These are phyloP conservation scores for Phallusia fumigata DNA, from an alignment of 23 tunicate species.

Conservation along the genomic window DNA sequence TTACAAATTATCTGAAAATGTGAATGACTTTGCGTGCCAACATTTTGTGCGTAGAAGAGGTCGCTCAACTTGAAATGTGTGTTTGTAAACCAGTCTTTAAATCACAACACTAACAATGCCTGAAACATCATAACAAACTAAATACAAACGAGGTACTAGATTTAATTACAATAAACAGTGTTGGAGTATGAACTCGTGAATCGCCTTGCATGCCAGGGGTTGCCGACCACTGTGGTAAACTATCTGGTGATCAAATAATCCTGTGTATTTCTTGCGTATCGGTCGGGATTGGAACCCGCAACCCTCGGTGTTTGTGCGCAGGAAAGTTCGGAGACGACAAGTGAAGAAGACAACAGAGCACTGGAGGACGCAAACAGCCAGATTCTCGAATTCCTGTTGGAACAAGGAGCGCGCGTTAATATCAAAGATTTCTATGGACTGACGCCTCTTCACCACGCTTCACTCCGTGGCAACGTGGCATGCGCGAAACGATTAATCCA, in stretches of 20 bases:
- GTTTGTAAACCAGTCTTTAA: too few species aligned
- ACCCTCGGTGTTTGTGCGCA: not conserved
- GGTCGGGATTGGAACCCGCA: not conserved
- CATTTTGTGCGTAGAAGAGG: too few species aligned
- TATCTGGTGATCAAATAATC: too few species aligned
- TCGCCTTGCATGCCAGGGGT: too few species aligned
- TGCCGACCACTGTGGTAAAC: not conserved
- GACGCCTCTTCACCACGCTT: slow-evolving; percentile 87
- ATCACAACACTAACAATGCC: too few species aligned
- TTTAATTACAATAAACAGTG: too few species aligned
- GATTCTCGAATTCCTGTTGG: slow-evolving; percentile 46
- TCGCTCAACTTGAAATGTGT: too few species aligned
- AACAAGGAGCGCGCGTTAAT: slow-evolving; percentile 63
- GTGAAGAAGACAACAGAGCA: slow-evolving; percentile 49
- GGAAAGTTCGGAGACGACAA: slow-evolving; percentile 26
- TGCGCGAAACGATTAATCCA: slow-evolving; percentile 48
- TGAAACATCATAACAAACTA: too few species aligned
- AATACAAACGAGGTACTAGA: too few species aligned
- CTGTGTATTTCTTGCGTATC: not conserved
- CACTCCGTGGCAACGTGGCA: slow-evolving; percentile 65
- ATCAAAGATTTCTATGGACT: slow-evolving; percentile 86
- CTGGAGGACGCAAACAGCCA: slow-evolving; percentile 43
- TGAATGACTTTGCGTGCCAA: too few species aligned
- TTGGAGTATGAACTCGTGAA: too few species aligned
- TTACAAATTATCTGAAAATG: too few species aligned